Conservation (phyloP, 2,888 invertebrate genomes). For the Troides oblongomaculatus region DNA sequence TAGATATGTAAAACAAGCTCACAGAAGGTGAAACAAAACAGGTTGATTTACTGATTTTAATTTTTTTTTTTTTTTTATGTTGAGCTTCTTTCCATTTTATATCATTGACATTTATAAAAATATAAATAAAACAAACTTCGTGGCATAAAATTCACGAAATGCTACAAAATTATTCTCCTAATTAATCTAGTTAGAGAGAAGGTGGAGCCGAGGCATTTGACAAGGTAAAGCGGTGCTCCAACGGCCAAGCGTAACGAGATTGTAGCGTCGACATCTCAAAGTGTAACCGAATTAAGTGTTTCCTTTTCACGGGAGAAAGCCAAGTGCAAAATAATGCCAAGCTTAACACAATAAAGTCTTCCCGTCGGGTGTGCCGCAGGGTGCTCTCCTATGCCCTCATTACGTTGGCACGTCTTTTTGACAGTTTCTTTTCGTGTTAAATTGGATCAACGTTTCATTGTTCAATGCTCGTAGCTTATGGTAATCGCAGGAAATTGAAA, state of each 20-base stretch:
- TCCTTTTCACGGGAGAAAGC: constrained; percentile 69
- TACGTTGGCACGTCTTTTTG: constrained; percentile 64
- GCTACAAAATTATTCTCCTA: constrained; percentile 28
- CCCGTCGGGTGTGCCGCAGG: constrained; percentile 64
- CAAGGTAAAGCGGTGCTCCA: constrained; percentile 63
- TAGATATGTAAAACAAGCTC: too few relatives aligned
- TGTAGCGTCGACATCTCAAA: constrained; percentile 77
- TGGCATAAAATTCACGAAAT: constrained; percentile 24
- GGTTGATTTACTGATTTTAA: too few relatives aligned
- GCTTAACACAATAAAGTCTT: constrained; percentile 73
- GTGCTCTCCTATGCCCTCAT: constrained; percentile 61
- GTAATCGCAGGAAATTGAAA: constrained; percentile 49
- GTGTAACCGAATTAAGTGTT: constrained; percentile 77
- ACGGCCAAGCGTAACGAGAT: constrained; percentile 73
- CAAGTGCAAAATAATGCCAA: constrained; percentile 76
- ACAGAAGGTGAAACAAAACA: too few relatives aligned
- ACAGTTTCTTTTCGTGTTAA: constrained; percentile 65
- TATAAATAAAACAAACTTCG: constrained; percentile 1
- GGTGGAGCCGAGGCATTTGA: constrained; percentile 66
- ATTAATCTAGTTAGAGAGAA: constrained; percentile 42
- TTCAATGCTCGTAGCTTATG: constrained; percentile 55
- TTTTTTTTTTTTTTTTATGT: too few relatives aligned
- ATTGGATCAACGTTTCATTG: constrained; percentile 69
- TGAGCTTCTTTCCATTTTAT: too few relatives aligned
- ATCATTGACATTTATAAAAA: background rate